A percentile compares a stretch with the other conserved stretches of the same genome.
Conservation (phyloP, 2,888 invertebrate species). For the Galerucella nymphaeae region DNA sequence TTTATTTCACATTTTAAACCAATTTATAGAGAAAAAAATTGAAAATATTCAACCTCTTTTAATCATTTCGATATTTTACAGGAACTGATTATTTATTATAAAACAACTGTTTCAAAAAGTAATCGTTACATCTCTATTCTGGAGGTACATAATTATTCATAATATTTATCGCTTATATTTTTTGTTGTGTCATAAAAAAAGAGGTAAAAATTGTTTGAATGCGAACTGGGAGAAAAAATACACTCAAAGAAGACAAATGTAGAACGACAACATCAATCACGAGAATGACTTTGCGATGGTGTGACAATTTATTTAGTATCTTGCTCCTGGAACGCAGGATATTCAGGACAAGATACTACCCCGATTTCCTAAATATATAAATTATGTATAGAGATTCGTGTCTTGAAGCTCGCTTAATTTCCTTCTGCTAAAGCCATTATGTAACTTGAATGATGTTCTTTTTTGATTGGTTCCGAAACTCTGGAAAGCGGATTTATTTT, state of each 20-base stretch:
- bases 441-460: slow-evolving; percentile 8
- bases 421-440: slow-evolving; percentile 19
- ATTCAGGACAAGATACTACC: slow-evolving; percentile 31
- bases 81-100: no score
- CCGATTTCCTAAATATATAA: slow-evolving; percentile 34
- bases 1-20: no score
- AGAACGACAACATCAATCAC: slow-evolving; percentile 38
- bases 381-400: slow-evolving; percentile 31
- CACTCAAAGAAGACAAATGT: slow-evolving; percentile 34
- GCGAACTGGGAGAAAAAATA: slow-evolving; percentile 29
- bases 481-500: background rate
- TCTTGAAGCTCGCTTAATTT: slow-evolving; percentile 29
- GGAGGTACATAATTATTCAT: slow-evolving; percentile 61
- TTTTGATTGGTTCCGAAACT: background rate
- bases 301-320: slow-evolving; percentile 41
- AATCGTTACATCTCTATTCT: slow-evolving; percentile 47
- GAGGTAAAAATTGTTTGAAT: slow-evolving; percentile 35
- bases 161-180: slow-evolving; percentile 57
- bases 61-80: background rate
- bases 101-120: no score
- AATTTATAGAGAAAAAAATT: no score
- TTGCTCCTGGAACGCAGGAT: slow-evolving; percentile 22
- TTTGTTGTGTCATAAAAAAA: slow-evolving; percentile 43
- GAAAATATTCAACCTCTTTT: no score
- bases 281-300: slow-evolving; percentile 29